These are phyloP conservation scores for Saxidomus purpurata DNA, from an alignment of 1,140 invertebrate species.

Conservation along the genomic window DNA sequence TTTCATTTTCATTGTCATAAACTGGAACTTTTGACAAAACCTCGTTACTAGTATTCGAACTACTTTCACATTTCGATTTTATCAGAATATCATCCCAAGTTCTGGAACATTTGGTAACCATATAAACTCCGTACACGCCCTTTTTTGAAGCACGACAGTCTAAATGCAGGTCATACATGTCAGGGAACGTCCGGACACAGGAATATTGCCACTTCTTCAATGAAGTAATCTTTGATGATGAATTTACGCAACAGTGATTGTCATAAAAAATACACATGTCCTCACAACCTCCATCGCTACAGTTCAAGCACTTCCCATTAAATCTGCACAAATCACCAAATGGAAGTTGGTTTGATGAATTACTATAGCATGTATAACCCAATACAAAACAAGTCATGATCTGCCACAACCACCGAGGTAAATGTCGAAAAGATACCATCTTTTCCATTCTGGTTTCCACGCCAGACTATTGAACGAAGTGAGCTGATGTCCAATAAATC, in stretches of 20 bases:
- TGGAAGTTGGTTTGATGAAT: background rate
- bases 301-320: background rate
- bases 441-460: no score
- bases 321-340: background rate
- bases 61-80: background rate
- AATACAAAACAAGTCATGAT: no score
- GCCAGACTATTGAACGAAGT: no score
- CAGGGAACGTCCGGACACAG: background rate
- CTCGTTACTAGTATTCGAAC: background rate
- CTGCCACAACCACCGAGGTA: no score
- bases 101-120: background rate
- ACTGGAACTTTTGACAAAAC: background rate
- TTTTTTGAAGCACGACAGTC: background rate
- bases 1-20: background rate
- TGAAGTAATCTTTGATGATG: background rate
- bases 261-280: background rate
- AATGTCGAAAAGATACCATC: no score
- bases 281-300: background rate
- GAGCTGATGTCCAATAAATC: no score
- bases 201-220: background rate
- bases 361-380: background rate
- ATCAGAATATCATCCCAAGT: background rate
- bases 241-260: background rate
- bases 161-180: slow-evolving; percentile 18
- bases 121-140: slow-evolving; percentile 3